Base-by-base conservation (phyloP, 2,888 invertebrate species). In the Nipponacmea schrenckii region DNA sequence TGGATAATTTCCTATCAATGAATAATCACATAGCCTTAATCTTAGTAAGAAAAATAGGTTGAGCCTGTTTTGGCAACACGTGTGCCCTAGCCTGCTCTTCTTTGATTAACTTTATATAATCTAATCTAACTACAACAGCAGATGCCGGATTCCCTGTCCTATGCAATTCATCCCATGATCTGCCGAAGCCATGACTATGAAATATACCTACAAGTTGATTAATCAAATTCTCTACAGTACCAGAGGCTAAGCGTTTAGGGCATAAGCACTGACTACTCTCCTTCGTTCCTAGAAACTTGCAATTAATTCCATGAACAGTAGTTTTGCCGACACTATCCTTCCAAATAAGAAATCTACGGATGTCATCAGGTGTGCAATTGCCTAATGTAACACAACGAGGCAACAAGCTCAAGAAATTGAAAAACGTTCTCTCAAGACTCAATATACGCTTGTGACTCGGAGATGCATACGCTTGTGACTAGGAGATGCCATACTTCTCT, bases 221-320 rank as follows among this genome's bases (percentile, higher is more conserved):
- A 17, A 48, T 48, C 48, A n/a, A n/a, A n/a, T n/a, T n/a, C n/a
- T n/a, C n/a, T n/a, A n/a, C n/a, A n/a, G n/a, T n/a, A n/a, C n/a
- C n/a, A n/a, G n/a, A n/a, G n/a, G n/a, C n/a, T n/a, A n/a, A n/a
- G n/a, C n/a, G n/a, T n/a, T n/a, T n/a, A n/a, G n/a, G n/a, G n/a
- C n/a, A n/a, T n/a, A n/a, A n/a, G n/a, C n/a, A n/a, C n/a, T n/a
- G n/a, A n/a, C n/a, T n/a, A n/a, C n/a, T n/a, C n/a, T n/a, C n/a
- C n/a, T n/a, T n/a, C n/a, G n/a, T n/a, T n/a, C n/a, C 17, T n/a
- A 48, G n/a, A 5, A 17, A 15, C n/a, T 4, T 17, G 7, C 44
- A 64, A 2, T 10, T 3, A 64, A 64, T 64, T 26, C 14, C 65
- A 64, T 64, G 65, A 64, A 64, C 44, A n/a, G n/a, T 39, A 12